Conservation (phyloP, 2,797 vertebrate genomes). For the Furcifer pardalis region DNA sequence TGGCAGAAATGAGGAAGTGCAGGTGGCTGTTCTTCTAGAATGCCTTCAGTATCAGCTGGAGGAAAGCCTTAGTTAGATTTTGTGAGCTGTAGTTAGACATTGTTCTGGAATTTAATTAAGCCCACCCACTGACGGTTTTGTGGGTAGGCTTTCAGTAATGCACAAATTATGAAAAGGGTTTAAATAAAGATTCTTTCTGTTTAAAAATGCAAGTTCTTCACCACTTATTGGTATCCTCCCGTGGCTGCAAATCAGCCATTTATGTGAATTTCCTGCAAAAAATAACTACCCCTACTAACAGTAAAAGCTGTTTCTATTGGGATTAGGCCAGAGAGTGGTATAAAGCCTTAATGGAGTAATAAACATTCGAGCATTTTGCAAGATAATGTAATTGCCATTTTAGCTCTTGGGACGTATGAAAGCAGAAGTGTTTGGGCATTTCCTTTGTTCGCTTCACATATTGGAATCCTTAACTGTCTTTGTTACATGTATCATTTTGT, state of each 20-base stretch:
- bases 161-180: conserved; percentile 52
- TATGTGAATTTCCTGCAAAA: conserved; percentile 56
- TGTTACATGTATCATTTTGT: conserved; percentile 12
- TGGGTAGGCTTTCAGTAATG: conserved; percentile 48
- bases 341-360: conserved; percentile 64
- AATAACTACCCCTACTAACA: conserved; percentile 46
- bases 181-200: conserved; percentile 50
- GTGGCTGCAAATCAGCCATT: conserved; percentile 52
- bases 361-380: conserved; percentile 61
- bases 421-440: conserved; percentile 56
- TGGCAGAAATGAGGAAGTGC: background rate
- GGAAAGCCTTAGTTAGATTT: conserved; percentile 33
- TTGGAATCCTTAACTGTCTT: conserved; percentile 35
- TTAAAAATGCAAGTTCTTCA: conserved; percentile 54
- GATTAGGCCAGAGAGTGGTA: conserved; percentile 60
- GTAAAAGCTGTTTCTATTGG: conserved; percentile 65
- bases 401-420: conserved; percentile 54
- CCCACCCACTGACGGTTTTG: conserved; percentile 33
- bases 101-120: conserved; percentile 47
- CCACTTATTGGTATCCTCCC: conserved; percentile 60
- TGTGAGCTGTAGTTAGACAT: conserved; percentile 13
- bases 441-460: conserved; percentile 38
- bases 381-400: conserved; percentile 53
- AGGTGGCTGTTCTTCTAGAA: conserved; percentile 18
- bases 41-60: conserved; percentile 26